These are phyloP conservation scores for Emydura subglobosa DNA, from an alignment of 2,113 vertebrate genomes.

Conservation along the genomic window DNA sequence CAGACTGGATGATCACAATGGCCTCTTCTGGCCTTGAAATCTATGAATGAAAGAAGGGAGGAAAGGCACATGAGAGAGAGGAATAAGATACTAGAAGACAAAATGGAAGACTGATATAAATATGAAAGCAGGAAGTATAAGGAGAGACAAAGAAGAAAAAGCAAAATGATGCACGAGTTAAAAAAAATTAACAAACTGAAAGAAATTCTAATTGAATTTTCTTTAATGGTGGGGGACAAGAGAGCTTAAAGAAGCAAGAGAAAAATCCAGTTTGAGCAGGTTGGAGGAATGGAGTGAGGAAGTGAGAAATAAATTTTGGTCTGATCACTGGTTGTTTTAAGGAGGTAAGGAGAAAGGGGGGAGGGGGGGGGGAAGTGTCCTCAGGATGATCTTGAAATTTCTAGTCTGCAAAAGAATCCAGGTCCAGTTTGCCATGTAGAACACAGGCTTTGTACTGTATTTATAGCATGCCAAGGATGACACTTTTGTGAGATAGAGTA, in stretches of 20 bases:
- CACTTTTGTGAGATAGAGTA: neutral
- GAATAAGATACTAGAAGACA: neutral
- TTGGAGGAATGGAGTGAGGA: accelerated
- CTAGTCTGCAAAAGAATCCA: neutral
- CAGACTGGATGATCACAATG: neutral
- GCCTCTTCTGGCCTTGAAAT: neutral
- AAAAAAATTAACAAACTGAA: neutral
- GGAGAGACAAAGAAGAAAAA: neutral
- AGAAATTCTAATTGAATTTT: neutral
- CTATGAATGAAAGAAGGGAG: neutral
- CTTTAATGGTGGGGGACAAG: neutral
- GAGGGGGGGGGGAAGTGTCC: neutral
- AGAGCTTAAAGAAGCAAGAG: neutral
- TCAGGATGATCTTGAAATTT: neutral
- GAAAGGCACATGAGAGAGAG: neutral
- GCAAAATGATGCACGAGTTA: neutral
- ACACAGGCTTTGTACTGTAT: neutral
- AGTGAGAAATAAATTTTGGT: neutral
- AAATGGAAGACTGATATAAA: neutral
- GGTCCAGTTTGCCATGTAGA: neutral
- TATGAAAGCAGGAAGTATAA: neutral
- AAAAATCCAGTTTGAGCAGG: neutral
- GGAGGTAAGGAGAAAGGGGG: neutral
- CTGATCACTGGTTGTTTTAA: neutral
- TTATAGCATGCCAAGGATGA: neutral